Percentiles rank a stretch among this genome's conserved stretches.
Conservation (phyloP, 2,797 vertebrate species). For the Pseudopleuronectes americanus region DNA sequence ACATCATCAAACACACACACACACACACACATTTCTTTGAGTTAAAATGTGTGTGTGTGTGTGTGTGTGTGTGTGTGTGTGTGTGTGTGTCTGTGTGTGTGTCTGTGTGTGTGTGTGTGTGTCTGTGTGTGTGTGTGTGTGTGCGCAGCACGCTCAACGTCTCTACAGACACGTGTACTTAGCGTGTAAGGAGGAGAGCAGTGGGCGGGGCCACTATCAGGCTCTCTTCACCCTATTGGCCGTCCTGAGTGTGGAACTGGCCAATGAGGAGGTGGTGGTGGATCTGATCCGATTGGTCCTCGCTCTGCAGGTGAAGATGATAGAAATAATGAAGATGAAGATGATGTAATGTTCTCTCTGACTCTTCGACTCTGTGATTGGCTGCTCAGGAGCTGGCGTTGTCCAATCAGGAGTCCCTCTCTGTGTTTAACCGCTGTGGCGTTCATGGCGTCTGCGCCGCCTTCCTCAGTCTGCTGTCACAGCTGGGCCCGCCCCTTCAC, state of each 20-base stretch:
- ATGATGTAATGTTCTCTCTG: neutral
- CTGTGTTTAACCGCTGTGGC: conserved; percentile 86
- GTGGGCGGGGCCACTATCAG: conserved; percentile 84
- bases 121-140: neutral
- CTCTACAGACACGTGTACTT: conserved; percentile 92
- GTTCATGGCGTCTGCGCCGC: conserved; percentile 87
- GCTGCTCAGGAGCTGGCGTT: conserved; percentile 80
- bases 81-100: neutral
- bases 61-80: conserved; percentile 11
- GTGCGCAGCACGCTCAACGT: conserved; percentile 87
- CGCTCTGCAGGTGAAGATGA: conserved; percentile 87
- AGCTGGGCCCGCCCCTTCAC: conserved; percentile 87
- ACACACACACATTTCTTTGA: neutral
- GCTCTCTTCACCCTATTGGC: conserved; percentile 87
- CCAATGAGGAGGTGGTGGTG: conserved; percentile 91
- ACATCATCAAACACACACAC: neutral
- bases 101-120: no score
- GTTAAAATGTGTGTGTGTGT: neutral
- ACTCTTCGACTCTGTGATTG: conserved; percentile 37
- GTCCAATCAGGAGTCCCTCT: conserved; percentile 86
- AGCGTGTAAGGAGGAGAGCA: conserved; percentile 88
- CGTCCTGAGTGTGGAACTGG: conserved; percentile 88
- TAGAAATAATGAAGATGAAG: neutral
- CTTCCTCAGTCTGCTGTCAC: conserved; percentile 89
- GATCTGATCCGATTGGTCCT: conserved; percentile 91